Base-by-base conservation (phyloP, 2,113 vertebrate species). In the Ploceus nigricollis region DNA sequence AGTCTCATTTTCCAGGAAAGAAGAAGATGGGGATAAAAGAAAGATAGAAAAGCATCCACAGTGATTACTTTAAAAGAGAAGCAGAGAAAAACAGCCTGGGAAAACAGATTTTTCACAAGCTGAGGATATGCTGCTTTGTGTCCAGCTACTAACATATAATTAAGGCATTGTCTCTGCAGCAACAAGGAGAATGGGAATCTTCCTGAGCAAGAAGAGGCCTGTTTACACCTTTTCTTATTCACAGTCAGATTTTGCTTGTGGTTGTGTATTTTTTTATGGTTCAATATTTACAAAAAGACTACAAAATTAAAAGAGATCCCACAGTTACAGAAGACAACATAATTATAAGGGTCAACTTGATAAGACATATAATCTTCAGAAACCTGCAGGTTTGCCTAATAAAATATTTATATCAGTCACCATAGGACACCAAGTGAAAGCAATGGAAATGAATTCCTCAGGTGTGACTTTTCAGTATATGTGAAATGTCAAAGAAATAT, bases 311-410 rank as follows among this genome's bases (percentile, higher is more conserved):
- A 97, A 98, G 98, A 95, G 87, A 97, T 96, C 98, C 97, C 88
- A 97, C 94, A 91, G 98, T 89, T 97, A 97, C 89, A 82, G 96
- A 97, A 98, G 98, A 98, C 98, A 98, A 92, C 97, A 96, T 98
- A 98, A 98, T 98, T 98, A 98, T 98, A 98, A 98, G 98, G 98
- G 98, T 98, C 98, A 98, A 97, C 91, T 97, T 98, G 98, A 98
- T 98, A 97, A 98, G 98, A 98, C 98, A 98, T 97, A 98, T 97
- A 98, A 98, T 98, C 98, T 98, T 97, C 97, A 98, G 98, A 98
- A 98, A 94, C 98, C 98, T 96, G 97, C 97, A 87, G 97, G 65
- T 93, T 97, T 96, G 86, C 98, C 97, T 98, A 93, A 98, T 98
- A 97, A 98, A 98, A 98, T 98, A 98, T 98, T 98, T 98, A 98